Evolutionary conservation across 64 coral and sea anemone genomes (phyloP), one percentile per base, ranked within the genome.

Genomic region (Actinia equina): DNA sequence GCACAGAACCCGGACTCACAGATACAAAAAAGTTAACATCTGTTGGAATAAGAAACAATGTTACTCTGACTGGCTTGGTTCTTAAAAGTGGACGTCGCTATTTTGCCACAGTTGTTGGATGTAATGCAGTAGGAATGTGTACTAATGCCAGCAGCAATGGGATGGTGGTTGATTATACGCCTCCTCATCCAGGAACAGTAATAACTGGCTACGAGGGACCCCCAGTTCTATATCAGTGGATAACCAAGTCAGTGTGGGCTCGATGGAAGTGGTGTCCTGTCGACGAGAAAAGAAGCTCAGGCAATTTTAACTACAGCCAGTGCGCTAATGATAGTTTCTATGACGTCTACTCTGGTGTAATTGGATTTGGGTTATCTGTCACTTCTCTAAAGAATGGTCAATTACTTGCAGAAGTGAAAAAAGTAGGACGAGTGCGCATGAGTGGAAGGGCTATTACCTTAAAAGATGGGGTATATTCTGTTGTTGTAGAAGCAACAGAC

Each of bases 261-360:
- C 85, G 96, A 76, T 98, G 96, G 96, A 91, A 94, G 22, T 98
- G 96, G 96, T 98, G 96, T 88, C 70, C 79, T 42, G 89, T 64
- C 0, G 96, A 98, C 55, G 90, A 92, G 71, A 89, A 79, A 43
- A 79, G 77, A 79, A 65, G 15, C 62, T 65, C n/a, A 14, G 62
- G 3, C 62, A 8, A 65, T 23, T n/a, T 65, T 65, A 23, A 65
- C 62, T 65, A 65, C 62, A 65, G 62, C 23, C 62, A 92, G 8
- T 98, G 96, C 53, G 58, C 88, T 53, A 76, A 82, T 76, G 52
- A 92, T 70, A 87, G 85, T 14, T 98, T 98, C 88, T 95, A 93
- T 44, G 96, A 98, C 71, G 53, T 91, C 41, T 89, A 91, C 64
- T 90, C 90, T 59, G 96, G 96, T 15, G 90, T 98, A 25, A 77